Evolutionary conservation across 2,113 vertebrate genomes (phyloP).

Genomic region (Carassius auratus): DNA sequence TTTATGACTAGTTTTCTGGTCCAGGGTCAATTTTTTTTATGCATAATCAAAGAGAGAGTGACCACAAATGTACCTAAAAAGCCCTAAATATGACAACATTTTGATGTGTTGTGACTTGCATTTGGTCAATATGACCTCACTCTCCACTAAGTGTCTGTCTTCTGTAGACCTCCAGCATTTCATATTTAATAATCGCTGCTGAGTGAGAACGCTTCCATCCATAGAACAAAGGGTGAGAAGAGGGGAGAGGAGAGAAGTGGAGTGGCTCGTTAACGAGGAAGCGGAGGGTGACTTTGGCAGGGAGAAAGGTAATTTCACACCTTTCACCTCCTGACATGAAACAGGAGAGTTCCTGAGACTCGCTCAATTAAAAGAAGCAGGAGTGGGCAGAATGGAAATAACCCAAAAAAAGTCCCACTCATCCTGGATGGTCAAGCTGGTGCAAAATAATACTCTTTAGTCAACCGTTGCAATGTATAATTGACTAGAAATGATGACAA

Average conservation of each 20-base stretch:
- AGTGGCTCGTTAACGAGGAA: slow-evolving; percentile 33
- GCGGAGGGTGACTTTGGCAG: slow-evolving; percentile 37
- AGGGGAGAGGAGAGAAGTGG: neutral
- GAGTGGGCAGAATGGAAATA: neutral
- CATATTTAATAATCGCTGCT: slow-evolving; percentile 31
- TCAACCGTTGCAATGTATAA: neutral
- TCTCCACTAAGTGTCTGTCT: neutral
- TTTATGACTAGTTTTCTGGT: too few relatives aligned
- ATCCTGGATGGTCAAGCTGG: slow-evolving; percentile 20
- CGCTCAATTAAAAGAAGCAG: slow-evolving; percentile 12
- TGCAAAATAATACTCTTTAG: neutral
- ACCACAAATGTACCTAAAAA: neutral
- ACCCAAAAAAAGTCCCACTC: neutral
- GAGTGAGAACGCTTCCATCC: slow-evolving; percentile 7
- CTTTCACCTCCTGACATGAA: slow-evolving; percentile 51
- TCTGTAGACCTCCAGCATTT: neutral
- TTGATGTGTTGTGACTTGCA: neutral
- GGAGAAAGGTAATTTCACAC: slow-evolving; percentile 58
- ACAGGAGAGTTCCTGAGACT: too few relatives aligned
- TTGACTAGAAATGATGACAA: neutral
- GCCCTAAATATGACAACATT: neutral
- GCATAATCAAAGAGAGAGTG: too few relatives aligned
- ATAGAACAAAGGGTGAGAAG: neutral
- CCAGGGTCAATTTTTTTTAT: too few relatives aligned
- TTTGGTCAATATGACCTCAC: slow-evolving; percentile 8